Base-by-base conservation (phyloP, 2,888 invertebrate species). In the Iselma pallidipennis region DNA sequence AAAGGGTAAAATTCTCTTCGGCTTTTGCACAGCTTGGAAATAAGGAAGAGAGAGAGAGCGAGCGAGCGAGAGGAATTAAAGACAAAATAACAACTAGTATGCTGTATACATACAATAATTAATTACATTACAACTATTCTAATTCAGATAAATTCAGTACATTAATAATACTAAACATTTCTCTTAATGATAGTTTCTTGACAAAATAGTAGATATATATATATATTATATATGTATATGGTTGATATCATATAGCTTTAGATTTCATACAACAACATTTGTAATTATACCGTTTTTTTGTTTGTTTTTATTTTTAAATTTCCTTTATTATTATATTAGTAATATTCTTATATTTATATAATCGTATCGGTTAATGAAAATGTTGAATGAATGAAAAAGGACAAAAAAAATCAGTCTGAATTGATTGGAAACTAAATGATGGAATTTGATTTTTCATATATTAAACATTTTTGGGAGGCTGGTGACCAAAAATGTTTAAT, bases 51-150 rank as follows among this genome's bases (percentile, higher is more conserved):
- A n/a, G n/a, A n/a, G n/a, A n/a, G n/a, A n/a, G n/a, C n/a, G n/a
- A n/a, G n/a, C n/a, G n/a, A n/a, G n/a, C n/a, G 59, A 33, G 45
- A 59, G 65, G 62, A 69, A 67, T 63, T 64, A 70, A 70, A 70
- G 61, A 73, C 68, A 74, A 75, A 74, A 77, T 74, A 76, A 78
- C 77, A 77, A 76, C 76, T 68, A 74, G 73, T 78, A 76, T 80
- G 80, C 79, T 80, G 78, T 78, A 76, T 78, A 77, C 78, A 77
- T 79, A 78, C 78, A 78, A 74, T 73, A 71, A n/a, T n/a, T n/a
- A 73, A 66, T 69, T 75, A 74, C 76, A 76, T 72, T 73, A 77
- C 72, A 37, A 74, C 77, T 79, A 80, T 73, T 76, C 79, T 79
- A 79, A 75, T 74, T 73, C 65, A 73, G 71, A 76, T 72, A 79